Evolutionary conservation across 2,888 invertebrate species (phyloP).

Genomic region (Bembecia ichneumoniformis): DNA sequence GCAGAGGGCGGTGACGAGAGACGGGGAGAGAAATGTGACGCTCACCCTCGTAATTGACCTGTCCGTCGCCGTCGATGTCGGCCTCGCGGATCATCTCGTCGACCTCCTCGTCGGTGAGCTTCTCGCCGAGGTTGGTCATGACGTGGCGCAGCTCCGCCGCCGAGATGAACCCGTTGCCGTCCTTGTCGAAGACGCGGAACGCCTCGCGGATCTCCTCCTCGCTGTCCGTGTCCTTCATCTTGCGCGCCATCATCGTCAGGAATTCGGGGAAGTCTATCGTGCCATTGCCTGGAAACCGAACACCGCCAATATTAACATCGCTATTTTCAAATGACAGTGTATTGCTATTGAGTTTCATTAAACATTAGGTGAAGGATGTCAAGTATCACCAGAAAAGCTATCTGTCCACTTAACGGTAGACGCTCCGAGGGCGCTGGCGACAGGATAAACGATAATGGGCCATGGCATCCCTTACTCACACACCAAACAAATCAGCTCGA

Average conservation of each 20-base stretch:
- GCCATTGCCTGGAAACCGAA: constrained; percentile 86
- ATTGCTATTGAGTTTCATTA: no score
- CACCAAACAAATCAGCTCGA: no score
- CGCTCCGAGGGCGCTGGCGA: no score
- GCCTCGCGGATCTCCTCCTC: constrained; percentile 99
- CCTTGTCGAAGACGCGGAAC: constrained; percentile 99
- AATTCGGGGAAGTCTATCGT: constrained; percentile 99
- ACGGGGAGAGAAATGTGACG: constrained; percentile 5
- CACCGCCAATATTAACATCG: no score
- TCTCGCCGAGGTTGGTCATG: constrained; percentile 99
- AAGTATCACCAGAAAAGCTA: no score
- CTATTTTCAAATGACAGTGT: no score
- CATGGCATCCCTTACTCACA: no score
- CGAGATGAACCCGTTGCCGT: constrained; percentile 99
- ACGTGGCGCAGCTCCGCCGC: constrained; percentile 99
- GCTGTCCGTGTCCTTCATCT: constrained; percentile 99
- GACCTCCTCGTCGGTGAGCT: constrained; percentile 98
- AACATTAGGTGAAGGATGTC: no score
- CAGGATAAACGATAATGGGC: no score
- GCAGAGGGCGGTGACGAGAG: no score
- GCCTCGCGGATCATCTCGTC: constrained; percentile 99
- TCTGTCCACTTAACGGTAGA: no score
- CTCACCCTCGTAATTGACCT: constrained; percentile 97
- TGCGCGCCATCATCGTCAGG: constrained; percentile 99
- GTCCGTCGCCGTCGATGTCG: constrained; percentile 98